Conservation (phyloP, 2,797 vertebrate genomes). For the Carduelis carduelis region DNA sequence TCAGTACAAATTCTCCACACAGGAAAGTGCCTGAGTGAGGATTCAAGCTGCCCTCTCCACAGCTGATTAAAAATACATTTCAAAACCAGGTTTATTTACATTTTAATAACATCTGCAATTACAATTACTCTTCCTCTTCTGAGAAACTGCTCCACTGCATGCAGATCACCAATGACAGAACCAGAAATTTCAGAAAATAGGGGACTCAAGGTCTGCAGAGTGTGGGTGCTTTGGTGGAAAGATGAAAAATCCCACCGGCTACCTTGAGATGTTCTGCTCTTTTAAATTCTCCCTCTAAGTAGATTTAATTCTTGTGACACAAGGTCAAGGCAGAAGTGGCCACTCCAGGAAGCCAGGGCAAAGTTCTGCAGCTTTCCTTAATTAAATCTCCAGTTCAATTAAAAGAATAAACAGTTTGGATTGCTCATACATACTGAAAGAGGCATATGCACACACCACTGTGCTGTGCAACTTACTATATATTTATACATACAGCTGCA, state of each 20-base stretch:
- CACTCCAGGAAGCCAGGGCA: background rate
- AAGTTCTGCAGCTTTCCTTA: background rate
- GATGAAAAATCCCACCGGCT: background rate
- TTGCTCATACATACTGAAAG: background rate
- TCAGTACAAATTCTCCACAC: background rate
- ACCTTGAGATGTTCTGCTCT: background rate
- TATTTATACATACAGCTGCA: background rate
- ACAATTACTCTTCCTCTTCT: conserved; percentile 49
- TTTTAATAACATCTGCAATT: conserved; percentile 72
- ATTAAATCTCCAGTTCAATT: background rate
- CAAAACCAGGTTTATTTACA: conserved; percentile 60
- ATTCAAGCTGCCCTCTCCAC: conserved; percentile 14
- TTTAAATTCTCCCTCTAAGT: background rate
- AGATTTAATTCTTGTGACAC: background rate
- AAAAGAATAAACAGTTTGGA: background rate
- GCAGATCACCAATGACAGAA: conserved; percentile 7
- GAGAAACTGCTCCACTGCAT: conserved; percentile 27
- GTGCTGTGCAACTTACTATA: background rate
- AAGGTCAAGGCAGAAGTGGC: background rate
- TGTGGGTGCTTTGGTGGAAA: background rate
- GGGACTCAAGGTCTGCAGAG: background rate
- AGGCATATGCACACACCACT: background rate
- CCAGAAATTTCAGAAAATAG: background rate
- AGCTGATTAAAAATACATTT: conserved; percentile 59
- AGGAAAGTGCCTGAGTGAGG: background rate